These are phyloP conservation scores for Lepus europaeus DNA, from an alignment of 2,113 vertebrate species.

Conservation along the genomic window DNA sequence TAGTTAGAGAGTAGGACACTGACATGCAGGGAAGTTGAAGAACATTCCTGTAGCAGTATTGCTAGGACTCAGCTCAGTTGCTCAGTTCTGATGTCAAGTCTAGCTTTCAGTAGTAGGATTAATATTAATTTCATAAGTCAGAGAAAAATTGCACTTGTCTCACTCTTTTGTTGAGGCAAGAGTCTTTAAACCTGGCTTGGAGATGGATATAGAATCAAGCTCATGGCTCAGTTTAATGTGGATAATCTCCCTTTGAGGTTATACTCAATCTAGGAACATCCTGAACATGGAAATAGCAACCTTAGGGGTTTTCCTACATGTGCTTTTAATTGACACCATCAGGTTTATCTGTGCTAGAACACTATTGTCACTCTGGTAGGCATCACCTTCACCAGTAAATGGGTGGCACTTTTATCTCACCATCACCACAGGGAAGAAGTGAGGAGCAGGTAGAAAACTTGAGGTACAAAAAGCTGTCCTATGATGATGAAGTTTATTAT, in stretches of 20 bases:
- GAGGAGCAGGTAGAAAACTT: background rate
- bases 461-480: background rate
- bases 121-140: background rate
- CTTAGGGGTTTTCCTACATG: background rate
- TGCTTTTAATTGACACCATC: background rate
- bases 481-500: background rate
- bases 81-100: background rate
- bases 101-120: background rate
- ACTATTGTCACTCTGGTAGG: background rate
- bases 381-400: background rate
- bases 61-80: background rate
- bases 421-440: accelerated
- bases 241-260: too few relatives aligned
- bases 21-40: background rate
- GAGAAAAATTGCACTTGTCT: background rate
- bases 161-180: background rate
- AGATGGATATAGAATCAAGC: background rate
- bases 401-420: background rate
- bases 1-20: background rate
- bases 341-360: background rate
- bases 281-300: background rate
- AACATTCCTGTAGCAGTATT: background rate
- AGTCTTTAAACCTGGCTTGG: background rate
- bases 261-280: background rate
- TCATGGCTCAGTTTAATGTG: background rate